Evolutionary conservation across 2,797 vertebrate species (phyloP).

Genomic region (Microhierax caerulescens): DNA sequence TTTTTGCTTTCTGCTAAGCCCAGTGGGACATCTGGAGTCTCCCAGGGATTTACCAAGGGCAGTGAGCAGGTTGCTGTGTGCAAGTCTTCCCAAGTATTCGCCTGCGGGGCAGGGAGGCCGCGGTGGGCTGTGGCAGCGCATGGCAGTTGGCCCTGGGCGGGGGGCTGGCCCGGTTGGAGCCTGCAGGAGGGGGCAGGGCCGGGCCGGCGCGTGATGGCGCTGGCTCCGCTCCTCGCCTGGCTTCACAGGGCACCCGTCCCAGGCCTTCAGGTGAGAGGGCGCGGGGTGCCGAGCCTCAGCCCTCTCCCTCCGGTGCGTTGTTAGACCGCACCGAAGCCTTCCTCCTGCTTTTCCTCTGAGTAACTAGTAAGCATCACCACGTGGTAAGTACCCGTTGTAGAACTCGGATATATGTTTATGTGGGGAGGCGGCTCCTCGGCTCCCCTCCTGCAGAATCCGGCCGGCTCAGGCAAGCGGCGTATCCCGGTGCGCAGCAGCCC

Average conservation of each 20-base stretch:
- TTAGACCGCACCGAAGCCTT: not conserved
- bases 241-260: not conserved
- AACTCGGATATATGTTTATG: rapidly evolving
- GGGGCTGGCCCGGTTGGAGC: rapidly evolving
- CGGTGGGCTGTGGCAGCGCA: not conserved
- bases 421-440: not conserved
- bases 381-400: rapidly evolving
- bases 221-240: not conserved
- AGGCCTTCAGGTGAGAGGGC: too few species aligned
- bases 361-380: not conserved
- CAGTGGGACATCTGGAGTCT: not conserved
- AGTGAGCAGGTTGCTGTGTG: not conserved
- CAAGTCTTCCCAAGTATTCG: too few species aligned
- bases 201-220: not conserved
- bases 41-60: not conserved
- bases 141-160: too few species aligned
- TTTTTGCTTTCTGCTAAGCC: not conserved
- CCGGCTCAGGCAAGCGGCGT: rapidly evolving
- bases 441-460: not conserved
- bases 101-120: not conserved
- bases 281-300: not conserved
- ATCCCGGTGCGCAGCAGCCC: not conserved
- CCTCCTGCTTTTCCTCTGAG: not conserved
- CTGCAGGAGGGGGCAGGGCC: rapidly evolving
- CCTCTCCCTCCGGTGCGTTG: not conserved